Evolutionary conservation across 2,797 vertebrate species (phyloP).

Genomic region (Nannoperca australis): DNA sequence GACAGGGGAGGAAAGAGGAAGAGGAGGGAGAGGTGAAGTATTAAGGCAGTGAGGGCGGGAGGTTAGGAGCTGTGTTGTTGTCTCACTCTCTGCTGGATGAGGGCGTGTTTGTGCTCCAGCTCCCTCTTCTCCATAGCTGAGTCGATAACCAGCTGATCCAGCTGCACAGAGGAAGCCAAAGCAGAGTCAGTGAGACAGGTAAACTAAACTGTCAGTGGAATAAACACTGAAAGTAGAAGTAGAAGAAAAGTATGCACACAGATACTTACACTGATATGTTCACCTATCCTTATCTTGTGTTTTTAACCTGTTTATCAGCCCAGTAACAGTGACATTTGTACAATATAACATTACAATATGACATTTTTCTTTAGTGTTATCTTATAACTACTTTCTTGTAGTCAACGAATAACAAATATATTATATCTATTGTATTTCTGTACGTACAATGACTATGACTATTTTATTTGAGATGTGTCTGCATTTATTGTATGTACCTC

Average conservation of each 20-base stretch:
- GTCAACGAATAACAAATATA: background rate
- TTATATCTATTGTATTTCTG: background rate
- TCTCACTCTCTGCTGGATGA: slow-evolving; percentile 96
- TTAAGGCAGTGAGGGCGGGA: background rate
- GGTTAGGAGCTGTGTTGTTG: background rate
- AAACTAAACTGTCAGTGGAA: background rate
- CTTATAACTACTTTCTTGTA: background rate
- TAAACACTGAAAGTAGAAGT: background rate
- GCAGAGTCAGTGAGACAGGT: slow-evolving; percentile 14
- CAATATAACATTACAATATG: too few relatives aligned
- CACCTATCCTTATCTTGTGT: background rate
- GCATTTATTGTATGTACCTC: too few relatives aligned
- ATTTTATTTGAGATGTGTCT: too few relatives aligned
- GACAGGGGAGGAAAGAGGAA: background rate
- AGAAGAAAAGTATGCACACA: background rate
- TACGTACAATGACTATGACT: background rate
- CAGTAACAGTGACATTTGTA: background rate
- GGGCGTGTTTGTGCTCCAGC: slow-evolving; percentile 95
- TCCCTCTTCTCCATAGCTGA: slow-evolving; percentile 96
- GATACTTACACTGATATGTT: background rate
- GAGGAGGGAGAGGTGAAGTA: background rate
- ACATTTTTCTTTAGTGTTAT: background rate
- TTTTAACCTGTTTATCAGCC: background rate
- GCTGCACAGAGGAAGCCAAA: slow-evolving; percentile 76
- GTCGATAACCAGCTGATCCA: slow-evolving; percentile 98